phyloP scores from a whole-genome alignment of 2,113 vertebrate genomes.

The Nanorana parkeri region DNA sequence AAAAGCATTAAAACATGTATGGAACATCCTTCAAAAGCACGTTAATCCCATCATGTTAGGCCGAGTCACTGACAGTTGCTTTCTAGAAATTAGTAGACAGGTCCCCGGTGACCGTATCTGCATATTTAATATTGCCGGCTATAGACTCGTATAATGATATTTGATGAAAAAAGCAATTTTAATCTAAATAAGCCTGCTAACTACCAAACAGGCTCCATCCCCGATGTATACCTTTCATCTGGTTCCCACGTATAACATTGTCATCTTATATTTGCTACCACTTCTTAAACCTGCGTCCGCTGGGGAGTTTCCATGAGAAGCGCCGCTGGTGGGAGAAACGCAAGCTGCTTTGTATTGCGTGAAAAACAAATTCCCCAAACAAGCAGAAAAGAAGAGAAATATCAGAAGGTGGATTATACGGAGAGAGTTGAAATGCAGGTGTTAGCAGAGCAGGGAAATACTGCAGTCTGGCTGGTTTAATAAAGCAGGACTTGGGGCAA shows the following conservation, averaged over 20 bases:
- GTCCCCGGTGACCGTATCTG: constrained; percentile 18
- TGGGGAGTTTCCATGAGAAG: background rate
- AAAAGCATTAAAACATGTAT: background rate
- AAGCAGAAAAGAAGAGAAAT: too few relatives aligned
- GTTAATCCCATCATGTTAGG: constrained; percentile 15
- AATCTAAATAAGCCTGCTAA: constrained; percentile 44
- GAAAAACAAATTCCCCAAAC: too few relatives aligned
- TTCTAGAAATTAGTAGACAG: constrained; percentile 33
- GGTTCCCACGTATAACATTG: constrained; percentile 31
- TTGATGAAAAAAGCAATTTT: constrained; percentile 53
- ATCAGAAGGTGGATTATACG: too few relatives aligned
- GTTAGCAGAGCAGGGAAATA: too few relatives aligned
- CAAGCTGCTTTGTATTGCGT: constrained; percentile 21
- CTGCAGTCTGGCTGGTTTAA: too few relatives aligned
- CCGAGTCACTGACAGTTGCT: constrained; percentile 36
- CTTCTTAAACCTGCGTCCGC: constrained; percentile 7
- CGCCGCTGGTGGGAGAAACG: constrained; percentile 7
- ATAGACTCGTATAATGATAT: constrained; percentile 27
- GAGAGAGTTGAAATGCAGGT: too few relatives aligned
- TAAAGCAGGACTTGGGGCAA: too few relatives aligned
- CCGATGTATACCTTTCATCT: constrained; percentile 38
- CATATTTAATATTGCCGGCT: constrained; percentile 32
- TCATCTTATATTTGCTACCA: constrained; percentile 48
- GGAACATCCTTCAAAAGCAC: background rate
- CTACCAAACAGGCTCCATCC: constrained; percentile 27